Evolutionary conservation across 1,140 invertebrate species (phyloP), one percentile per base, ranked within the genome.

Genomic region (Elymnias hypermnestra): DNA sequence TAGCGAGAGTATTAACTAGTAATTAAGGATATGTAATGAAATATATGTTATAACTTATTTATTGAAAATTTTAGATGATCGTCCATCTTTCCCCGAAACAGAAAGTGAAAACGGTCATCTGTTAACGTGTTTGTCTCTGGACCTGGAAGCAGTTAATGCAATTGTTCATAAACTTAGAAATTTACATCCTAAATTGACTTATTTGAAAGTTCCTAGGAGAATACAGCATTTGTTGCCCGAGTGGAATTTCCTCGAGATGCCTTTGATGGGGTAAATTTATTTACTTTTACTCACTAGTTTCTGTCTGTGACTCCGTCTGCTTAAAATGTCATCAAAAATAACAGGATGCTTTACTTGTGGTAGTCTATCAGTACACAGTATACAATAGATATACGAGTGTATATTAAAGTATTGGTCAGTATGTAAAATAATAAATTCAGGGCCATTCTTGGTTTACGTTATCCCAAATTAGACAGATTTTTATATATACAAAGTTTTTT

Each of bases 61-160:
- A n/a, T 18, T 36, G 10, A 7, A 6, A 15, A 29, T 21, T 31
- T n/a, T 14, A 70, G 66, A 28, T n/a, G 59, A 49, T 18, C 38
- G 41, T 1, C 49, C 53, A 5, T 28, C 22, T 14, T 67, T 69
- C 25, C 65, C 65, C 0, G 31, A 47, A 3, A 14, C 42, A 5
- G 68, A 72, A 39, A 18, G 22, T 5, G 9, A 39, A 4, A 60
- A 60, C 13, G 71, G 71, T 1, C 71, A 74, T 22, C 18, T 72
- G 5, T 6, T 70, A n/a, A 46, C 48, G 39, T 74, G 71, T 25
- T 1, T 74, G 2, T 60, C 68, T 1, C 15, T 72, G 7, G 57
- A 67, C 26, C 22, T 70, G 5, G 6, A 14, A 1, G 53, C 54
- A 0, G 19, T 70, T 8, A 67, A 70, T 28, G 23, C 38, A 5